These are phyloP conservation scores for Trissolcus brochymenae DNA, from an alignment of 2,888 invertebrate species.

Conservation along the genomic window DNA sequence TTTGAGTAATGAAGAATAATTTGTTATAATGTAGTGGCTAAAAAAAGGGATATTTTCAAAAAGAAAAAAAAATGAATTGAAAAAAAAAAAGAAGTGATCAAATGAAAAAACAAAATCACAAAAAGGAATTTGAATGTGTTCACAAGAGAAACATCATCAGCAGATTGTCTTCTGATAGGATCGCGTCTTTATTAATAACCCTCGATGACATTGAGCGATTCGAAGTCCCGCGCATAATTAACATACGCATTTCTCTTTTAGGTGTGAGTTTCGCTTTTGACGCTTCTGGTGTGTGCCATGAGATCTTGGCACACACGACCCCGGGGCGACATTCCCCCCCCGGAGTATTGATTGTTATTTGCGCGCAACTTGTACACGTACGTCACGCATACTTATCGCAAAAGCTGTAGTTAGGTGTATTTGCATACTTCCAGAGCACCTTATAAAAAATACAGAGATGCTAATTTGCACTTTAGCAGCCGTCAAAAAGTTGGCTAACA, in stretches of 20 bases:
- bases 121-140: constrained; percentile 43
- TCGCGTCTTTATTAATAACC: constrained; percentile 74
- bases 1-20: no score
- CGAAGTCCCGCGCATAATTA: constrained; percentile 65
- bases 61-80: no score
- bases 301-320: constrained; percentile 26
- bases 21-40: no score
- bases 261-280: constrained; percentile 20
- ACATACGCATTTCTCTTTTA: constrained; percentile 62
- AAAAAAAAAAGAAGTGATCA: not conserved
- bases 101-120: constrained; percentile 23
- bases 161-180: not conserved
- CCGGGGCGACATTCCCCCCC: constrained; percentile 24
- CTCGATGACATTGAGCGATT: constrained; percentile 72
- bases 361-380: constrained; percentile 44
- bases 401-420: constrained; percentile 51
- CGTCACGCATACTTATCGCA: constrained; percentile 57
- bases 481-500: constrained; percentile 54
- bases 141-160: constrained; percentile 63
- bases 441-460: constrained; percentile 45
- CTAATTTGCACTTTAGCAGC: constrained; percentile 56
- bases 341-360: constrained; percentile 56
- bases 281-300: constrained; percentile 36
- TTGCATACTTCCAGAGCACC: constrained; percentile 51
- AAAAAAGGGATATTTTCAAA: no score